Conservation (phyloP, 2,888 invertebrate genomes). For the Clepsis dumicolana region DNA sequence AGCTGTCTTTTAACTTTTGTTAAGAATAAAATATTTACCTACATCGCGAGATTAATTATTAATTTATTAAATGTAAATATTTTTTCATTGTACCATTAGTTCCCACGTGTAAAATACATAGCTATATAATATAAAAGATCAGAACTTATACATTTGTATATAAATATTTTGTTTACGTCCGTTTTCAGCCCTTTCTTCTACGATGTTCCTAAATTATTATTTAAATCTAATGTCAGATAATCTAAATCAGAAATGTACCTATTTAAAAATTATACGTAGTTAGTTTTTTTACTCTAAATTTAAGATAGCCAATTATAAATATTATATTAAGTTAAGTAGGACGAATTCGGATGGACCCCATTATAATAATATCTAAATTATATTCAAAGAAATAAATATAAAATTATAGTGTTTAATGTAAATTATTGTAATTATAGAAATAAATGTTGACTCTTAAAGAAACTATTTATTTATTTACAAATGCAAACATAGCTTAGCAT, state of each 20-base stretch:
- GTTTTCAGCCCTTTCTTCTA: background rate
- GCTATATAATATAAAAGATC: background rate
- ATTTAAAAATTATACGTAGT: slow-evolving; percentile 16
- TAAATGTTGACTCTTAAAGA: slow-evolving; percentile 41
- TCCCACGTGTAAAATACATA: too few species aligned
- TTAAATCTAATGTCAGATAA: background rate
- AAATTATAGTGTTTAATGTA: slow-evolving; percentile 36
- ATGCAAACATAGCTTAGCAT: background rate
- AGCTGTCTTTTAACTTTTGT: slow-evolving; percentile 9
- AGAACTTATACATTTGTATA: background rate
- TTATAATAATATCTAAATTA: slow-evolving; percentile 34
- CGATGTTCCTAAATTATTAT: slow-evolving; percentile 10
- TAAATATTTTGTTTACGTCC: background rate
- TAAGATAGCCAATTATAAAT: slow-evolving; percentile 11
- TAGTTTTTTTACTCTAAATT: slow-evolving; percentile 39
- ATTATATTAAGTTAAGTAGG: slow-evolving; percentile 17
- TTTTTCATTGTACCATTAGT: background rate
- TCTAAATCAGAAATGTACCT: slow-evolving; percentile 2
- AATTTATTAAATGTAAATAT: background rate
- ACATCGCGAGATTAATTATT: background rate
- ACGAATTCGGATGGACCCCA: slow-evolving; percentile 42
- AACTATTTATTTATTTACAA: background rate
- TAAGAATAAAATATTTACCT: background rate
- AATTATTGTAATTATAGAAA: slow-evolving; percentile 43
- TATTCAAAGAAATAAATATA: slow-evolving; percentile 29